Evolutionary conservation across 2,888 invertebrate species (phyloP).

Genomic region (Drosophila suboccidentalis): DNA sequence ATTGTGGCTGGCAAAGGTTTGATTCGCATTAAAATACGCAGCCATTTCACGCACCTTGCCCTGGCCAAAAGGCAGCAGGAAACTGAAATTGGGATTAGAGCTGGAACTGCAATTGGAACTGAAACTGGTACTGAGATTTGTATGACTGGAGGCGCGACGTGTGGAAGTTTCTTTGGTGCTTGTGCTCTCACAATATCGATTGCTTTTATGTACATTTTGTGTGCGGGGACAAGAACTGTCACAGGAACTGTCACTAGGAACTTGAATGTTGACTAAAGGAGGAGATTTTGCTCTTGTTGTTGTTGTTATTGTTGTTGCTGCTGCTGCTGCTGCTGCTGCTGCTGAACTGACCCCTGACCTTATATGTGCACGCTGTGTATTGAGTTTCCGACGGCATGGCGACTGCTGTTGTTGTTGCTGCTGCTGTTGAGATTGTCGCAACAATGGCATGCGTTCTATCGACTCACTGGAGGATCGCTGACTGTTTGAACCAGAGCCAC

Average conservation of each 20-base stretch:
- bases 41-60: slow-evolving; percentile 91
- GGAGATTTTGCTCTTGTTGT: slow-evolving; percentile 14
- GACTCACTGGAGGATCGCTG: slow-evolving; percentile 81
- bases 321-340: slow-evolving; percentile 1
- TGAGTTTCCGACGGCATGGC: slow-evolving; percentile 77
- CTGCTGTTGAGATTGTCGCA: slow-evolving; percentile 44
- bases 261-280: slow-evolving; percentile 72
- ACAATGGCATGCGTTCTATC: slow-evolving; percentile 77
- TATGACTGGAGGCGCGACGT: slow-evolving; percentile 62
- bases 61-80: slow-evolving; percentile 85
- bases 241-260: slow-evolving; percentile 84
- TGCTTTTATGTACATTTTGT: slow-evolving; percentile 77
- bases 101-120: slow-evolving; percentile 36
- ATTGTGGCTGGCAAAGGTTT: slow-evolving; percentile 46
- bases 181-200: slow-evolving; percentile 76
- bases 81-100: slow-evolving; percentile 65
- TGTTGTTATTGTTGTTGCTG: background rate
- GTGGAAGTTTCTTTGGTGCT: slow-evolving; percentile 39
- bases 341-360: slow-evolving; percentile 65
- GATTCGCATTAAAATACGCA: slow-evolving; percentile 88
- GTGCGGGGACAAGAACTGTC: slow-evolving; percentile 62
- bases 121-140: slow-evolving; percentile 66
- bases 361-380: slow-evolving; percentile 80
- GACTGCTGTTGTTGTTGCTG: slow-evolving; percentile 49
- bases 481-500: slow-evolving; percentile 80